phyloP scores from a whole-genome alignment of 2,113 vertebrate species.

The Plecotus auritus region DNA sequence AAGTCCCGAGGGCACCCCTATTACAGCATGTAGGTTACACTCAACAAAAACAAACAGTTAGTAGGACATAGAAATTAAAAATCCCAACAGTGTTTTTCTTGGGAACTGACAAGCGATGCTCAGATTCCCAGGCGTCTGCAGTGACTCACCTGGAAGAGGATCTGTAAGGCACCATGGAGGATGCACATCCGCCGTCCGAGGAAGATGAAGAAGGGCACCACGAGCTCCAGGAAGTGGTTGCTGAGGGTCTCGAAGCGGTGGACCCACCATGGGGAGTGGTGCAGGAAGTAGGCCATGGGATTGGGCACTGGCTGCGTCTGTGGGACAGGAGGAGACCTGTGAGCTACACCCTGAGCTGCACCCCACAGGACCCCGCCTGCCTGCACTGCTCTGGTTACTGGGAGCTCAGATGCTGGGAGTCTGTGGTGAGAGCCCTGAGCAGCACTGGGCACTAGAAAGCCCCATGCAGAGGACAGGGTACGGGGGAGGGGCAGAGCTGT shows the following conservation, averaged over 20 bases:
- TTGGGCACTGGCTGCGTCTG: slow-evolving; percentile 97
- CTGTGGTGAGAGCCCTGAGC: background rate
- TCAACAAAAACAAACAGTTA: background rate
- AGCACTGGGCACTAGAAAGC: background rate
- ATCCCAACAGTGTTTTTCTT: background rate
- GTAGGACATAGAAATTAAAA: background rate
- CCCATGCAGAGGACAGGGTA: accelerated
- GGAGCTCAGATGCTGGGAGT: background rate
- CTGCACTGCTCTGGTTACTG: background rate
- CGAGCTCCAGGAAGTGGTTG: slow-evolving; percentile 93
- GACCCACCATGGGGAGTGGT: slow-evolving; percentile 90
- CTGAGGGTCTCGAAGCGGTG: slow-evolving; percentile 88
- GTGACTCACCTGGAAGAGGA: slow-evolving; percentile 92
- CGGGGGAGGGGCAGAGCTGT: accelerated
- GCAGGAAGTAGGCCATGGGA: slow-evolving; percentile 93
- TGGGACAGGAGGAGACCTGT: accelerated
- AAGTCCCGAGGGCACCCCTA: background rate
- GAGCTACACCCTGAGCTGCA: background rate
- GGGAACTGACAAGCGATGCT: accelerated
- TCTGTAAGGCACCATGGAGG: slow-evolving; percentile 87
- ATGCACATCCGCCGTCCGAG: slow-evolving; percentile 88
- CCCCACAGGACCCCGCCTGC: background rate
- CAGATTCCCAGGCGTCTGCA: accelerated
- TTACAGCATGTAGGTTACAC: accelerated
- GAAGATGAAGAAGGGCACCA: slow-evolving; percentile 90